These are phyloP conservation scores for Deroplatys truncata DNA, from an alignment of 2,888 invertebrate genomes.

Conservation along the genomic window DNA sequence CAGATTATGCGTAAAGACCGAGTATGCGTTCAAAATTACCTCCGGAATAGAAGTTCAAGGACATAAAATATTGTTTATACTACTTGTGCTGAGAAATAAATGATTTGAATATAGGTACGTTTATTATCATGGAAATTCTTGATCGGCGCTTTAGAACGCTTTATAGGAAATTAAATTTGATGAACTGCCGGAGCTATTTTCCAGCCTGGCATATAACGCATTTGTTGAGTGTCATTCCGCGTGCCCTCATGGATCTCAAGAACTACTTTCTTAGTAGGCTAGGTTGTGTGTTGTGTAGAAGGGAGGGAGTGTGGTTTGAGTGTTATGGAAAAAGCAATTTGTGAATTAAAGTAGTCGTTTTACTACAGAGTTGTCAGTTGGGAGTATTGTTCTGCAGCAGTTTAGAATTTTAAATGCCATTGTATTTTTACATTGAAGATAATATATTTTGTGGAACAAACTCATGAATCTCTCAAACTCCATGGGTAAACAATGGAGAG, in stretches of 20 bases:
- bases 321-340: not conserved
- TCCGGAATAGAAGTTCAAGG: not conserved
- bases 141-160: not conserved
- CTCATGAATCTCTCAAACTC: conserved; percentile 7
- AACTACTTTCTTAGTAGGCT: not conserved
- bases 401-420: not conserved
- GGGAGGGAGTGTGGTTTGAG: not conserved
- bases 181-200: not conserved
- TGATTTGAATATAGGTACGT: not conserved
- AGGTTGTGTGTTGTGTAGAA: not conserved
- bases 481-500: conserved; percentile 26
- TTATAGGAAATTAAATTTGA: not conserved
- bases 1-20: too few species aligned
- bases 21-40: not conserved
- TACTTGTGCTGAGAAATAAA: not conserved
- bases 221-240: not conserved
- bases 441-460: not conserved
- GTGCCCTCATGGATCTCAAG: not conserved
- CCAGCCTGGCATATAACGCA: not conserved
- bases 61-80: not conserved
- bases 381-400: not conserved
- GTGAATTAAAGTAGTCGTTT: not conserved
- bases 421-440: not conserved
- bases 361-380: not conserved
- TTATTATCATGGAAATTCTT: too few species aligned